phyloP scores from a whole-genome alignment of 2,797 vertebrate species.

The Coracias cyanogaster region DNA sequence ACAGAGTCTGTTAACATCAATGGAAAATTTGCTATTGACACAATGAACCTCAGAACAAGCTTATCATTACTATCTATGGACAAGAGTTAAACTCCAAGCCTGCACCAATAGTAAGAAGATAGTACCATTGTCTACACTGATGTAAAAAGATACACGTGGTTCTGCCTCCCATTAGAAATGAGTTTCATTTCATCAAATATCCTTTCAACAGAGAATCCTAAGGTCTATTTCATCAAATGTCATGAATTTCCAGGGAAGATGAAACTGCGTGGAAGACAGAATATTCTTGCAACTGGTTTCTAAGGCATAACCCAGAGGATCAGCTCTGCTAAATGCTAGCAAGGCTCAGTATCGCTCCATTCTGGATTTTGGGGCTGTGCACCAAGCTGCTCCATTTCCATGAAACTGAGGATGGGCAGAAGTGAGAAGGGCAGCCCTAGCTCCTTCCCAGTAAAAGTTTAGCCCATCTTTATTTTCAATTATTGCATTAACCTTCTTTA shows the following conservation, averaged over 20 bases:
- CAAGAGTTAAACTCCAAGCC: not conserved
- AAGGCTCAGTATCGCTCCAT: not conserved
- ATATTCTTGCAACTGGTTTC: not conserved
- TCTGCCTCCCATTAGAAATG: not conserved
- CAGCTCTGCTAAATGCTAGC: not conserved
- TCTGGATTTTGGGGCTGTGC: not conserved
- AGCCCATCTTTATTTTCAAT: not conserved
- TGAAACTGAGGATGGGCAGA: not conserved
- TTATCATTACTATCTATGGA: not conserved
- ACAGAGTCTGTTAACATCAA: not conserved
- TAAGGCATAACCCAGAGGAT: not conserved
- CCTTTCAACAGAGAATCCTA: not conserved
- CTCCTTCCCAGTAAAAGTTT: not conserved
- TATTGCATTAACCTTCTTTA: conserved; percentile 12
- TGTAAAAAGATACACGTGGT: not conserved
- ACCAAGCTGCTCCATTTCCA: not conserved
- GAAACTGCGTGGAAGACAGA: not conserved
- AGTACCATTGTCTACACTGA: not conserved
- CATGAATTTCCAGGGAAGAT: not conserved
- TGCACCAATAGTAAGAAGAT: not conserved
- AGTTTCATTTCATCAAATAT: not conserved
- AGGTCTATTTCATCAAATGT: not conserved
- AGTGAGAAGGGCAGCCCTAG: not conserved
- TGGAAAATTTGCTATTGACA: not conserved
- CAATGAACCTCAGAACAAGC: not conserved